Conservation (phyloP, 2,797 vertebrate species). For the Odontamblyopus rebecca region DNA sequence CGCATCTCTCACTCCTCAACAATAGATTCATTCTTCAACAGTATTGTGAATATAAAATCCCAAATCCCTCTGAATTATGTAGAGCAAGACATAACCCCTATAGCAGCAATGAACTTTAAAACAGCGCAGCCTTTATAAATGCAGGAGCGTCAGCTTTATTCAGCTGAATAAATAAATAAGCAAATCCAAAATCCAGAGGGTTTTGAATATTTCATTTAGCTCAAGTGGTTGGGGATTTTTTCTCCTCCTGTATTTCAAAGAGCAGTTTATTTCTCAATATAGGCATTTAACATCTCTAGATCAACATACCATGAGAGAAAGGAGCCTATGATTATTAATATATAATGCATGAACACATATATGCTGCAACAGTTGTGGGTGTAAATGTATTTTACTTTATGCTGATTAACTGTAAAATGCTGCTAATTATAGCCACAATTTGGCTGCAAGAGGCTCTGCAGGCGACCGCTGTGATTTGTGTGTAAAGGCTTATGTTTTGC, state of each 20-base stretch:
- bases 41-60: slow-evolving; percentile 3
- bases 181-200: slow-evolving; percentile 15
- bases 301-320: neutral
- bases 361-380: neutral
- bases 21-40: slow-evolving; percentile 4
- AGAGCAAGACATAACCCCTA: slow-evolving; percentile 8
- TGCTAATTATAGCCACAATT: neutral
- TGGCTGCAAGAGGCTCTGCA: slow-evolving; percentile 1
- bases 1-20: neutral
- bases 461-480: neutral
- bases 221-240: slow-evolving; percentile 17
- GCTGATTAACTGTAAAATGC: neutral
- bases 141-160: slow-evolving; percentile 14
- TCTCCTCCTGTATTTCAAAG: slow-evolving; percentile 5
- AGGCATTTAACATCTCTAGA: slow-evolving; percentile 4
- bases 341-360: slow-evolving; percentile 2
- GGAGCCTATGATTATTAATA: neutral
- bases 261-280: slow-evolving; percentile 8
- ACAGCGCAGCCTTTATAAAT: slow-evolving; percentile 1
- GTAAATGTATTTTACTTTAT: neutral
- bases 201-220: slow-evolving; percentile 16
- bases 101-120: slow-evolving; percentile 11
- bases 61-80: slow-evolving; percentile 7
- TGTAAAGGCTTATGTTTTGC: neutral
- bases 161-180: slow-evolving; percentile 12